Evolutionary conservation across 2,113 vertebrate species (phyloP), one percentile per base, ranked within the genome.

Genomic region (Saccopteryx bilineata): DNA sequence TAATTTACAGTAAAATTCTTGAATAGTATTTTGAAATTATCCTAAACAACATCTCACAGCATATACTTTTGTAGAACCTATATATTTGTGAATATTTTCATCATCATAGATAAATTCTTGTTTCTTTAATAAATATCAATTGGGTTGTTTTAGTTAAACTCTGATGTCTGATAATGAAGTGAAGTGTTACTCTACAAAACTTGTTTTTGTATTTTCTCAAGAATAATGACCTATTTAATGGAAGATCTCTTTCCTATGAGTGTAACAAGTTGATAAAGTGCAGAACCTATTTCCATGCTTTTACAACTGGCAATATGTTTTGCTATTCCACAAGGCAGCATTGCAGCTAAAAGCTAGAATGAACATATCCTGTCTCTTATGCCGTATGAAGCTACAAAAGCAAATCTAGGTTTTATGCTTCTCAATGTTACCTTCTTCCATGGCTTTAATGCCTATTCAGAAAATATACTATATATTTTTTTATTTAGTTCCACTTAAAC

Each of bases 211-310:
- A 0, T 93, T 95, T 97, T 97, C 93, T 92, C 28, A 83, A 95
- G 84, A 65, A 87, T 66, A 96, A 65, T 78, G 48, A 71, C 17
- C 79, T 79, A 63, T 91, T 96, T 96, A 61, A 58, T 66, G 28
- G 66, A 95, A 97, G 97, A 58, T 88, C 69, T 91, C 12, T 79
- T 91, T 39, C 3, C 21, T 93, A 31, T n/a, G 90, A 94, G 88
- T 97, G 56, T 54, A 94, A 66, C 14, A 90, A 80, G 68, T 54
- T 91, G 79, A 85, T 96, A 97, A 97, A 97, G 60, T 95, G 61
- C 2, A 52, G 23, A 94, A 28, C 33, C 7, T 81, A 5, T 78
- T 84, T 87, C 24, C 54, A 24, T 61, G 71, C 17, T 33, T 95
- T 97, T 94, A 91, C 31, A 96, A 9, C 94, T 96, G 68, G 39